phyloP scores from a whole-genome alignment of 2,113 vertebrate species.

The Mobula hypostoma region DNA sequence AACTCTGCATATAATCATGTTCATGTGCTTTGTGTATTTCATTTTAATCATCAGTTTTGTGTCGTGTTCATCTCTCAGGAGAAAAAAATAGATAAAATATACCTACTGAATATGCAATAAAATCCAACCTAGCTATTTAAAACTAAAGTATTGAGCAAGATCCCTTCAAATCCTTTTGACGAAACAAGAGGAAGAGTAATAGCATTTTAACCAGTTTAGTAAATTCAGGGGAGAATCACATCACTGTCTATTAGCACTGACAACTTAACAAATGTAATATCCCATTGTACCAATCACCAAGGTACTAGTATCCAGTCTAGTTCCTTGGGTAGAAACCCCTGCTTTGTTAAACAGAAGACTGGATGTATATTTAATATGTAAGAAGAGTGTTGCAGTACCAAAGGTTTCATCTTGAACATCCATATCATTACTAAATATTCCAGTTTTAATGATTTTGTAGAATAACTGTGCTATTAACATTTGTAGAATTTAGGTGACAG shows the following conservation, averaged over 20 bases:
- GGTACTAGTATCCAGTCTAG: no score
- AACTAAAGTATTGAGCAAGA: background rate
- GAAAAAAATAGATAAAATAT: background rate
- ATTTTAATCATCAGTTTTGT: background rate
- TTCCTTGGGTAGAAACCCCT: no score
- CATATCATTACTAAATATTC: no score
- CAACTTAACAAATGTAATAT: background rate
- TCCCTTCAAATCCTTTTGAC: background rate
- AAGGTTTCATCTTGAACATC: no score
- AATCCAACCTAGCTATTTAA: background rate
- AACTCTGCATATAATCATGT: background rate
- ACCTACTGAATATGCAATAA: background rate
- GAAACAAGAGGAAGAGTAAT: background rate
- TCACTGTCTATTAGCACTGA: background rate
- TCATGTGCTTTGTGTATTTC: background rate
- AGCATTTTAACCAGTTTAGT: background rate
- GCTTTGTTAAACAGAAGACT: no score
- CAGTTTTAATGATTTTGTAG: no score
- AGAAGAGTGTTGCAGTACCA: no score
- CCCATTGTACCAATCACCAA: background rate
- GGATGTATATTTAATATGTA: no score
- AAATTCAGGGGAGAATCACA: background rate
- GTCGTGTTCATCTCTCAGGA: background rate
- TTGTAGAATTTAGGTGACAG: no score
- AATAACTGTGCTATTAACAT: no score